These are phyloP conservation scores for Urocyon cinereoargenteus DNA, from an alignment of 2,797 vertebrate genomes.

Conservation along the genomic window DNA sequence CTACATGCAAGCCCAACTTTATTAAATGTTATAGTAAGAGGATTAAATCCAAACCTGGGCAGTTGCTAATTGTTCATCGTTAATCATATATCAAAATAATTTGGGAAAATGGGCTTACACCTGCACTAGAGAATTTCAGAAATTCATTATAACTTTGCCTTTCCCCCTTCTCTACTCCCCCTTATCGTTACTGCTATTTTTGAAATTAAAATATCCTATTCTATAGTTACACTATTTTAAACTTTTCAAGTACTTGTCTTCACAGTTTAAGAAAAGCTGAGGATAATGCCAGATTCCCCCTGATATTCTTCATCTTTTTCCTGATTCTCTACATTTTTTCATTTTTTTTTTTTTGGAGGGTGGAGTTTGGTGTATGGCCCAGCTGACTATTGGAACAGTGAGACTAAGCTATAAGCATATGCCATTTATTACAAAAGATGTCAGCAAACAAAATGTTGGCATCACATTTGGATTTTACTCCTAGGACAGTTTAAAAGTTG, in stretches of 20 bases:
- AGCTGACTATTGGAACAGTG: neutral
- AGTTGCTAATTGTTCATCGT: neutral
- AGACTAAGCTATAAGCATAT: neutral
- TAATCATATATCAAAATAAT: slow-evolving; percentile 18
- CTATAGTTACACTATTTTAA: neutral
- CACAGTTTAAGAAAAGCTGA: neutral
- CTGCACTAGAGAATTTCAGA: neutral
- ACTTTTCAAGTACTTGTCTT: neutral
- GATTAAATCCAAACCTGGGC: neutral
- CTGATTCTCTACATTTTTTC: neutral
- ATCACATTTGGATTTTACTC: neutral
- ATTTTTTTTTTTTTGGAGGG: neutral
- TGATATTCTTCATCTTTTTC: neutral
- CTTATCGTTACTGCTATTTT: neutral
- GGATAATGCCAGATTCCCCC: neutral
- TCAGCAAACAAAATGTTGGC: neutral
- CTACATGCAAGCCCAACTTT: neutral
- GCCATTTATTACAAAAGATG: slow-evolving; percentile 1
- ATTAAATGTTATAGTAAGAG: neutral
- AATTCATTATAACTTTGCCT: neutral
- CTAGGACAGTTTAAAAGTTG: neutral
- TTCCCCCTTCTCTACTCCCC: neutral
- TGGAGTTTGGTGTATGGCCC: neutral
- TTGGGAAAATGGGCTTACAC: neutral
- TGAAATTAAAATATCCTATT: neutral